Evolutionary conservation across 2,797 vertebrate species (phyloP), one percentile per base, ranked within the genome.

Genomic region (Hybognathus amarus): DNA sequence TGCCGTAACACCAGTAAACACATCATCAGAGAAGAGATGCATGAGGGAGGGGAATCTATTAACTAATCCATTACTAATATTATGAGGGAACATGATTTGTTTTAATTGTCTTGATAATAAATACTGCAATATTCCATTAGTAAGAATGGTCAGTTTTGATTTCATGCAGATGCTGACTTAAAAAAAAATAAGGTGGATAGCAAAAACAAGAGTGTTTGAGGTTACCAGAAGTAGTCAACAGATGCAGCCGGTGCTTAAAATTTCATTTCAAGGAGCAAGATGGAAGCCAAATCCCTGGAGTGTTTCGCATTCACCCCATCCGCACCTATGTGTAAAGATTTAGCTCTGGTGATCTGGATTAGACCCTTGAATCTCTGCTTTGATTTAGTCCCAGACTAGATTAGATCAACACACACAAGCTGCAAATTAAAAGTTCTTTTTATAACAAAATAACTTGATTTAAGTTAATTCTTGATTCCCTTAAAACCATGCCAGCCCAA

Each of bases 381-480:
- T 76, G 33, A 45, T 50, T 66, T 77, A 63, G 38, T 64, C 76
- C 15, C 18, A 10, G 76, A 50, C 27, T 24, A 24, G 3, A 69
- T 7, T 22, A 61, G 18, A 47, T 38, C 74, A 45, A 24, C 38
- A 63, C 15, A 42, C 61, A 27, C 8, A 13, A 63, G 13, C 4
- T 40, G 13, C 20, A 66, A 78, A 33, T 36, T 17, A 13, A 71
- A 13, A 40, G 20, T n/a, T 70, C 0, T 66, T 66, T 66, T 67
- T 20, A 67, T 38, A 27, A 56, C 18, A 30, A 42, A 63, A 30
- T 50, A 74, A 90, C 91, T n/a, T n/a, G n/a, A n/a, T n/a, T n/a
- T n/a, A n/a, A 90, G 85, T 2, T 87, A 77, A 83, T 83, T 83
- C 90, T 85, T 90, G 90, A 89, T 17, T 85, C 81, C 87, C 63